Evolutionary conservation across 2,113 vertebrate species (phyloP).

Genomic region (Cathartes aura): DNA sequence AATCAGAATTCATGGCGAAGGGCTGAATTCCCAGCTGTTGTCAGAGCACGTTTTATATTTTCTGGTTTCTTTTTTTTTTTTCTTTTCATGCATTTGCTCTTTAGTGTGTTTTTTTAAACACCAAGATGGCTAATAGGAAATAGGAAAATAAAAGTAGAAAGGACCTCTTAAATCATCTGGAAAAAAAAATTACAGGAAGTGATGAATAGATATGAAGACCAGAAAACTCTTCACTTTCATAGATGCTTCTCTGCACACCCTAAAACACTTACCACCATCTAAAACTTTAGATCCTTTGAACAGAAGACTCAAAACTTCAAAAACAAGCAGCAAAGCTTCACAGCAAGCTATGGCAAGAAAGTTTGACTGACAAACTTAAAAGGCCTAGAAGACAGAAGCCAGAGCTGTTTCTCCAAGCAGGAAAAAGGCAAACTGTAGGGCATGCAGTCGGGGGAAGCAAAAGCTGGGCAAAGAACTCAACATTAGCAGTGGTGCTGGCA

Average conservation of each 20-base stretch:
- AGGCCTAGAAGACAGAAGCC: neutral
- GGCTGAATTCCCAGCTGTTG: slow-evolving; percentile 45
- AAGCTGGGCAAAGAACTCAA: neutral
- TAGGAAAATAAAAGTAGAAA: neutral
- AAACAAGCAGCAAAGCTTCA: too few species aligned
- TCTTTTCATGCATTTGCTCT: neutral
- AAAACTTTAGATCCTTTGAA: neutral
- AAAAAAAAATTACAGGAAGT: neutral
- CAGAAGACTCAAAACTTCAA: neutral
- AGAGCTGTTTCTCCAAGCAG: neutral
- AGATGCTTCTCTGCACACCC: neutral
- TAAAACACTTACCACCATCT: neutral
- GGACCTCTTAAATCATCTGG: neutral
- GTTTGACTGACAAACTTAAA: neutral
- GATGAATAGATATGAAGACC: neutral
- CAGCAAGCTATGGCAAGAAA: neutral
- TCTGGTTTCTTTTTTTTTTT: neutral
- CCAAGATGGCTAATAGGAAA: neutral
- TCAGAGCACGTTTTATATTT: neutral
- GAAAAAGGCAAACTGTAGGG: neutral
- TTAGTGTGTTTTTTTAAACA: neutral
- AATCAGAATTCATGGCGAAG: neutral
- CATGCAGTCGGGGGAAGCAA: neutral
- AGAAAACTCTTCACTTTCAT: neutral
- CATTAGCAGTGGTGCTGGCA: neutral